Conservation (phyloP, 2,888 invertebrate species). For the Hymenopus coronatus region DNA sequence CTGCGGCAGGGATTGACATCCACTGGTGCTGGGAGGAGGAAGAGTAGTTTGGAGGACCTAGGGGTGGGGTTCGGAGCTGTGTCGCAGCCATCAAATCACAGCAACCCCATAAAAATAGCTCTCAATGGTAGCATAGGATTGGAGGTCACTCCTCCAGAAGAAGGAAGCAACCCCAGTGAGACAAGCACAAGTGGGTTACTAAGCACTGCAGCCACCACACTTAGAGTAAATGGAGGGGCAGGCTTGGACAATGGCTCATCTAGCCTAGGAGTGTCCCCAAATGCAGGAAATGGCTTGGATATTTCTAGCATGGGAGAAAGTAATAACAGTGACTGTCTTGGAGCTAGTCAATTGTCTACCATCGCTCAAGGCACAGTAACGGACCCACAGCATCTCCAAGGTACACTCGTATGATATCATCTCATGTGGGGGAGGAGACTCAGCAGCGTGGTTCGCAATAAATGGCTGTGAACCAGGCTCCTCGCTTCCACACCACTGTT, state of each 20-base stretch:
- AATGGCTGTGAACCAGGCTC: slow-evolving; percentile 58
- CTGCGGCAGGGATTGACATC: slow-evolving; percentile 75
- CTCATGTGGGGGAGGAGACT: slow-evolving; percentile 88
- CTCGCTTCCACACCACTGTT: slow-evolving; percentile 24
- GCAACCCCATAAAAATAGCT: slow-evolving; percentile 79
- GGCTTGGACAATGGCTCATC: slow-evolving; percentile 45
- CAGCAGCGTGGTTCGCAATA: slow-evolving; percentile 72
- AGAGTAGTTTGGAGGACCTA: slow-evolving; percentile 83
- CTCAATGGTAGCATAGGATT: slow-evolving; percentile 82
- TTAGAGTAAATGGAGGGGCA: neutral
- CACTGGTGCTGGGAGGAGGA: slow-evolving; percentile 61
- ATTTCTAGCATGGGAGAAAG: neutral
- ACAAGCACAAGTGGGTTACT: slow-evolving; percentile 53
- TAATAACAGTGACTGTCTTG: neutral
- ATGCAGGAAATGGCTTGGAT: slow-evolving; percentile 1
- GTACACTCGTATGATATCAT: slow-evolving; percentile 94
- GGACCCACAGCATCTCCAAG: slow-evolving; percentile 76
- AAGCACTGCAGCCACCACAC: slow-evolving; percentile 25
- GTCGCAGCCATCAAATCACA: slow-evolving; percentile 60
- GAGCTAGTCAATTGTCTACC: neutral
- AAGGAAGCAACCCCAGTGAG: slow-evolving; percentile 54
- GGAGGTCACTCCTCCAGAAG: slow-evolving; percentile 69
- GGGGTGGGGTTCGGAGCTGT: slow-evolving; percentile 59
- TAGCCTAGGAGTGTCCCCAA: slow-evolving; percentile 38
- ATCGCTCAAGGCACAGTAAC: slow-evolving; percentile 41